Base-by-base conservation (phyloP, 2,888 invertebrate genomes). In the Muscina levida region DNA sequence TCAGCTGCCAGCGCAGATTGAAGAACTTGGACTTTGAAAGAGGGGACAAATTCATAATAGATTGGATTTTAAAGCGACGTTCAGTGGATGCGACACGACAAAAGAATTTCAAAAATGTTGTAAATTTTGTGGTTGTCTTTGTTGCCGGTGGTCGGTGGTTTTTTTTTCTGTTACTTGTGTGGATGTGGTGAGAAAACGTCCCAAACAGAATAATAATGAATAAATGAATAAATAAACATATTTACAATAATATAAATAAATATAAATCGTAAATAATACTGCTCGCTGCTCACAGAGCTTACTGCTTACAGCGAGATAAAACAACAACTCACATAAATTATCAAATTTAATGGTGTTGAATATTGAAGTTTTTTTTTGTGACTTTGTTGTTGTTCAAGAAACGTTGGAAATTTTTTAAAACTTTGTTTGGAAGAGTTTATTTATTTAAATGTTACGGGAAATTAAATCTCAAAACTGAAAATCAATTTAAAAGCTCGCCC, bases 31-130 rank as follows among this genome's bases (percentile, higher is more conserved):
- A 31, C 8, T 31, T 31, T 31, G 31, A 31, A 31, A 3, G 31
- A 31, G 31, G 8, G 8, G 31, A n/a, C 31, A 31, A 31, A 31
- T 31, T n/a, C n/a, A n/a, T n/a, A n/a, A n/a, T n/a, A n/a, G n/a
- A n/a, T n/a, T n/a, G n/a, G n/a, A n/a, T n/a, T n/a, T n/a, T n/a
- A 31, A 31, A 31, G n/a, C n/a, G n/a, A n/a, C n/a, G 31, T 31
- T 31, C n/a, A n/a, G n/a, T 31, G 4, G 67, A 77, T 72, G 67
- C 39, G 77, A 53, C 59, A 72, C 31, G 72, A 62, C 31, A 44
- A 53, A 68, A 67, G 67, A 77, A 77, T 77, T 72, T 75, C 51
- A 75, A 75, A 75, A 68, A 75, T 75, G 67, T 51, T 22, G 42
- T 31, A 8, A 31, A 31, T 31, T 31, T 31, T 31, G 8, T 39